Base-by-base conservation (phyloP, 2,113 vertebrate genomes). In the Bos indicus region DNA sequence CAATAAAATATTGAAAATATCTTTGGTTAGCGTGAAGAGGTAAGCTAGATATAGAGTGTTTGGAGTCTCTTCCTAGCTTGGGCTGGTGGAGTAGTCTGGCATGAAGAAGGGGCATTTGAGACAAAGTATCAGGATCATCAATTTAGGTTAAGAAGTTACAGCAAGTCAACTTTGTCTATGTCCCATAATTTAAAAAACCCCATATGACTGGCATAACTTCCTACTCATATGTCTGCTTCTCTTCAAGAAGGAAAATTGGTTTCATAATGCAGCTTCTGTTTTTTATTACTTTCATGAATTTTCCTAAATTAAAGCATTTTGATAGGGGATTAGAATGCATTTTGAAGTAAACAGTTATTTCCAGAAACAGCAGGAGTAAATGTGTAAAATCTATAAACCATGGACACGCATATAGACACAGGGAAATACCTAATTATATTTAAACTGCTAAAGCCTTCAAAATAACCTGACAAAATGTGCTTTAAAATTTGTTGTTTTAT, bases 391-490 rank as follows among this genome's bases (percentile, higher is more conserved):
- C 57, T 84, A 48, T 90, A 94, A 97, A 90, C 94, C 83, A 80
- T 62, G 23, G 6, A 28, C 26, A 59, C 90, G 56, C 40, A 91
- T 64, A 90, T 67, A 94, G 54, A 84, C 16, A 86, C 17, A 62
- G 33, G 30, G 56, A 93, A 94, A 96, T 87, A 82, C 0, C 43
- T 94, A 95, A 92, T 71, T 78, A 93, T 91, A 94, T 64, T 87
- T 91, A 91, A 95, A 93, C 71, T 86, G n/a, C 51, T 78, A 95
- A 94, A 95, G 57, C 0, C 40, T 80, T 97, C 78, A 90, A 95
- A 93, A 46, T 94, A 80, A 92, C 83, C 40, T 51, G 28, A 33
- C 14, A 88, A 89, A 94, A 82, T 90, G 16, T 97, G 21, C 16
- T 93, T 56, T 56, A 40, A 78, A 74, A 60, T 93, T 43, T 90